These are phyloP conservation scores for Drosophila ercepeae DNA, from an alignment of 1,140 invertebrate genomes.

Conservation along the genomic window DNA sequence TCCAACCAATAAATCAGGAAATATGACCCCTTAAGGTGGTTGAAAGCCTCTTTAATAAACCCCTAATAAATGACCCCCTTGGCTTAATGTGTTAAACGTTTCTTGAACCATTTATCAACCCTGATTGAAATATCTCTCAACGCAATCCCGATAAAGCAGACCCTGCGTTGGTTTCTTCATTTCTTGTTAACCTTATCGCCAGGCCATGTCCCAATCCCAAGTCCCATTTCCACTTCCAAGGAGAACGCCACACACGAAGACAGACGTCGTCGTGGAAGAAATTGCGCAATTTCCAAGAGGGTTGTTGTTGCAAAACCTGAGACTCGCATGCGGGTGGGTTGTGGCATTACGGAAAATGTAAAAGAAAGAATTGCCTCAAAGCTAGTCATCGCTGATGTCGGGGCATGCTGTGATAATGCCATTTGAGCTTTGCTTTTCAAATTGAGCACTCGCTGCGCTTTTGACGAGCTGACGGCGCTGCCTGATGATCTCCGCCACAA, in stretches of 20 bases:
- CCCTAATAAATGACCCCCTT: slow-evolving; percentile 37
- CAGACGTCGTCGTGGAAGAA: slow-evolving; percentile 33
- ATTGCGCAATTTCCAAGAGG: slow-evolving; percentile 65
- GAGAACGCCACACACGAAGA: slow-evolving; percentile 59
- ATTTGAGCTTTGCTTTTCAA: slow-evolving; percentile 76
- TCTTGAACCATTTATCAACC: slow-evolving; percentile 31
- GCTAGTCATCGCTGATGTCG: slow-evolving; percentile 1
- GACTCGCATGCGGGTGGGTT: slow-evolving; percentile 70
- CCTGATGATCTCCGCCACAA: slow-evolving; percentile 46
- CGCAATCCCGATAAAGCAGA: slow-evolving; percentile 38
- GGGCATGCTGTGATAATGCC: slow-evolving; percentile 79
- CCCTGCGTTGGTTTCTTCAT: slow-evolving; percentile 4
- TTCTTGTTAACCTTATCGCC: slow-evolving; percentile 42
- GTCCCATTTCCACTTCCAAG: not conserved
- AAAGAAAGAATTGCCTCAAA: not conserved
- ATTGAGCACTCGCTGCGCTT: slow-evolving; percentile 80
- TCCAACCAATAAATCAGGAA: too few species aligned
- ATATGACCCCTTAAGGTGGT: not conserved
- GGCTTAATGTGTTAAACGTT: slow-evolving; percentile 30
- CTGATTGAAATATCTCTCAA: slow-evolving; percentile 45
- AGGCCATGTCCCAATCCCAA: slow-evolving; percentile 37
- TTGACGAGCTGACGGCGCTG: slow-evolving; percentile 5
- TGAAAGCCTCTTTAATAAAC: slow-evolving; percentile 32
- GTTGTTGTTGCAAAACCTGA: slow-evolving; percentile 73
- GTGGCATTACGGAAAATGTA: slow-evolving; percentile 11